Percentiles rank a stretch among this genome's conserved stretches.
Conservation (phyloP, 2,888 invertebrate genomes). For the Pelosia muscerda region DNA sequence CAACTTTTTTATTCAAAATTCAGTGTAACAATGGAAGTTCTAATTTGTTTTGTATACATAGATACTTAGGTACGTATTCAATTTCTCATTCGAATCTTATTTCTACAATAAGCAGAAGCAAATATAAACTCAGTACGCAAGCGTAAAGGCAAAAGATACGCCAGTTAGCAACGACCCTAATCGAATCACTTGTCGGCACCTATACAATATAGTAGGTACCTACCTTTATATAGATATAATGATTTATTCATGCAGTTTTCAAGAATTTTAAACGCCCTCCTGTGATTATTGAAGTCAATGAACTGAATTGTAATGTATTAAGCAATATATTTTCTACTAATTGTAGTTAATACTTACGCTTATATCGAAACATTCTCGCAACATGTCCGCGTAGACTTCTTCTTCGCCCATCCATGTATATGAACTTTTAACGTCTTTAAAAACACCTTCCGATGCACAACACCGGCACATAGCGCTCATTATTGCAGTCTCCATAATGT, state of each 20-base stretch:
- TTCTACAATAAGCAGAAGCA: not conserved
- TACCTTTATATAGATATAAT: not conserved
- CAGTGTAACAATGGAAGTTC: too few species aligned
- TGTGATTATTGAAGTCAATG: not conserved
- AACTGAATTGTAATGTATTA: not conserved
- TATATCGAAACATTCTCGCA: slow-evolving; percentile 79
- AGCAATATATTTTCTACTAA: not conserved
- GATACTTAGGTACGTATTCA: too few species aligned
- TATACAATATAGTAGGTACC: not conserved
- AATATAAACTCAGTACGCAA: slow-evolving; percentile 10
- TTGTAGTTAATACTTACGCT: slow-evolving; percentile 61
- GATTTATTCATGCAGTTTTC: not conserved
- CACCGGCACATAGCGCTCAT: slow-evolving; percentile 78
- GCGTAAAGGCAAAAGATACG: slow-evolving; percentile 11
- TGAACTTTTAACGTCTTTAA: slow-evolving; percentile 73
- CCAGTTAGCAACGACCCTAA: slow-evolving; percentile 17
- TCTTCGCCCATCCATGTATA: slow-evolving; percentile 82
- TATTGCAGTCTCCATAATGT: slow-evolving; percentile 69
- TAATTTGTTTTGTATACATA: too few species aligned
- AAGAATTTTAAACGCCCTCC: not conserved
- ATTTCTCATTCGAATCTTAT: too few species aligned
- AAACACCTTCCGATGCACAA: slow-evolving; percentile 79
- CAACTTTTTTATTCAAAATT: too few species aligned
- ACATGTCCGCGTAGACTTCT: slow-evolving; percentile 79
- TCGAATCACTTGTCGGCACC: slow-evolving; percentile 16